Percentiles rank a stretch among this genome's conserved stretches.
Evolutionary conservation across 2,888 invertebrate genomes (phyloP).

Genomic region (Caenorhabditis angaria): DNA sequence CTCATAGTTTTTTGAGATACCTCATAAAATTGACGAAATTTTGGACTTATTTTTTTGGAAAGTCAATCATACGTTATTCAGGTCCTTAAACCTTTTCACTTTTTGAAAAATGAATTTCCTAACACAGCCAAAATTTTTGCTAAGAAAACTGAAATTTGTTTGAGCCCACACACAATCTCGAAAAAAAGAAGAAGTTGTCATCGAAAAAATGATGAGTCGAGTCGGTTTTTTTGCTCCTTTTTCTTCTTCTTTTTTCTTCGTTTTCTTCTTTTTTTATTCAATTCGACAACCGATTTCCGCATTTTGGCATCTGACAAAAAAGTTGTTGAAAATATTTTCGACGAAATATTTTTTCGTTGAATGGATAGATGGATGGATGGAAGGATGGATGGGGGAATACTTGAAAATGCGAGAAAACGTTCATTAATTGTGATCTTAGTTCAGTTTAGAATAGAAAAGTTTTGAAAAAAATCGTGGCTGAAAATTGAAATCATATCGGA

Average conservation of each 20-base stretch:
- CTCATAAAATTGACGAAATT: too few species aligned
- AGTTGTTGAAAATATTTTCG: constrained; percentile 1
- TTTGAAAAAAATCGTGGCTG: neutral
- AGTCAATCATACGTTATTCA: too few species aligned
- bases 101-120: too few species aligned
- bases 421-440: neutral
- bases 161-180: neutral
- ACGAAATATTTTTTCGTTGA: neutral
- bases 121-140: too few species aligned
- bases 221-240: neutral
- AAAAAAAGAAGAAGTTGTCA: neutral
- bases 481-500: neutral
- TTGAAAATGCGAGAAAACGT: neutral
- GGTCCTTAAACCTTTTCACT: too few species aligned
- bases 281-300: constrained; percentile 4
- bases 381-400: too few species aligned
- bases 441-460: neutral
- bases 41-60: too few species aligned
- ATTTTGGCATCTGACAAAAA: constrained; percentile 4
- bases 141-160: neutral
- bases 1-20: too few species aligned
- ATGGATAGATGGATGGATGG: too few species aligned
- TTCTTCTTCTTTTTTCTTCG: neutral
- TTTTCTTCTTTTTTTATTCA: constrained; percentile 3
- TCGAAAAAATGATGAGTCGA: neutral